Base-by-base conservation (phyloP, 2,797 vertebrate genomes). In the Pyrocephalus nanus region DNA sequence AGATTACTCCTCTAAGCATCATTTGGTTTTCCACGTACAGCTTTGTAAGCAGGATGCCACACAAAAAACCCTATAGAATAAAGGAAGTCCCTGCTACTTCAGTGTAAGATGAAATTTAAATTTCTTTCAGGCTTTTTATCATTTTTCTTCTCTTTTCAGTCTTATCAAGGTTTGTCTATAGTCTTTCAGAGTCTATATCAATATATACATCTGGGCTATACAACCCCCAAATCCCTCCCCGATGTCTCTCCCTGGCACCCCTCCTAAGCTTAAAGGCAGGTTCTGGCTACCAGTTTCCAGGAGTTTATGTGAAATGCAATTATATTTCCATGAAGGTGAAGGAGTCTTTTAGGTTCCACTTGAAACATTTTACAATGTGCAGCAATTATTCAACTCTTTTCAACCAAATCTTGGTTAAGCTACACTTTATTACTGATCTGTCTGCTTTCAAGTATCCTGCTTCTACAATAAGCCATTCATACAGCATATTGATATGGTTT, bases 361-460 rank as follows among this genome's bases (percentile, higher is more conserved):
- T 78, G 65, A 89, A 93, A 84, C 75, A 55, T 48, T 69, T 71
- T 15, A 79, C 55, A 76, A 18, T 8, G 15, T 60, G 26, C 50
- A 67, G 60, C 60, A 86, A 90, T 47, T 90, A 82, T 26, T 94
- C 38, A 54, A 25, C 53, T 86, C n/a, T 78, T 95, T 88, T 84
- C 29, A 88, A 36, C 32, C 60, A 62, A 18, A 90, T 81, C 40
- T 88, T 92, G 69, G 55, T 69, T 81, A 60, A 76, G 60, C 36
- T 58, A 64, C 22, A 40, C 34, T 87, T 90, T 53, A 47, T 42
- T 65, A 54, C 47, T 67, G 42, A 71, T 61, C 38, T 76, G 57
- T 36, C 77, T 48, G 48, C 70, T 92, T 84, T 81, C 70, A 86
- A 90, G 48, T 55, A 70, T 16, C 69, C 50, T 78, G 32, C 32